Evolutionary conservation across 2,113 vertebrate species (phyloP).

Genomic region (rat (Rattus norvegicus)): DNA sequence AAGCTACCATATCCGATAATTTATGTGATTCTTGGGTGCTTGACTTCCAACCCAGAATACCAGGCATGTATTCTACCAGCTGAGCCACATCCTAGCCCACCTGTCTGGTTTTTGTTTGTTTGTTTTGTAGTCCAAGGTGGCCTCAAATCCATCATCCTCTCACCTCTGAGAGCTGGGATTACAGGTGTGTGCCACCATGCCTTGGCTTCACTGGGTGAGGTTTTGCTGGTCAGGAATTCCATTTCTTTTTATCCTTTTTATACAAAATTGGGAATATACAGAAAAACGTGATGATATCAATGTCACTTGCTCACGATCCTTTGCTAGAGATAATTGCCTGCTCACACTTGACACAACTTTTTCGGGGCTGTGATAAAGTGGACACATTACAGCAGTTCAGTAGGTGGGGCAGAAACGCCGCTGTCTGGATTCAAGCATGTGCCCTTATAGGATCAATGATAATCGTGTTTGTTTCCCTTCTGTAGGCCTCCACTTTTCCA

Average conservation of each 20-base stretch:
- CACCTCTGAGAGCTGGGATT: not conserved
- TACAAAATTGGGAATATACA: not conserved
- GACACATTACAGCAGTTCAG: not conserved
- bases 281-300: slow-evolving; percentile 31
- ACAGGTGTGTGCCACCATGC: not conserved
- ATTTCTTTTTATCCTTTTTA: slow-evolving; percentile 56
- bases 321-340: not conserved
- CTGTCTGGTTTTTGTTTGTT: not conserved
- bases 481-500: slow-evolving; percentile 19
- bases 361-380: not conserved
- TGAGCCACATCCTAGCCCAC: not conserved
- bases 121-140: not conserved
- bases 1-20: too few relatives aligned
- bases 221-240: not conserved
- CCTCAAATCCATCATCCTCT: not conserved
- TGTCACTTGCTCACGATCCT: not conserved
- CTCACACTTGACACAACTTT: slow-evolving; percentile 14
- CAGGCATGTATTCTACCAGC: not conserved
- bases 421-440: not conserved
- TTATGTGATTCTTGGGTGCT: not conserved
- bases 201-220: not conserved
- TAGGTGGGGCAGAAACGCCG: not conserved
- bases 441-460: not conserved
- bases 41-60: not conserved
- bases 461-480: not conserved